Evolutionary conservation across 2,888 invertebrate species (phyloP), one percentile per base, ranked within the genome.

Genomic region (Agapostemon virescens): DNA sequence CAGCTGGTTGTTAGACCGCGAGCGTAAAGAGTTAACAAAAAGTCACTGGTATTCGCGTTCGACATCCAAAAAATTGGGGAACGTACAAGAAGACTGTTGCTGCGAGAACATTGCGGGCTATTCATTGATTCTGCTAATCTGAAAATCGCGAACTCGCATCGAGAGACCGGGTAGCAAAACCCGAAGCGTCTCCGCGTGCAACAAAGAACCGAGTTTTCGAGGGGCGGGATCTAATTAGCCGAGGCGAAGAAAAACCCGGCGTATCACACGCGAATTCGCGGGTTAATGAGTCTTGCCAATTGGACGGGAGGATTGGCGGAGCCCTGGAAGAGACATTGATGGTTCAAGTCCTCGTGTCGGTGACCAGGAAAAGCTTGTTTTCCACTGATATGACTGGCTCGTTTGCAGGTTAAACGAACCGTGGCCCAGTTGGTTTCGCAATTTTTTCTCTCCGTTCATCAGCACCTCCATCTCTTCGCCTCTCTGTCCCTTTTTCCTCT

Each of bases 361-460:
- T 70, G 69, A 68, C 63, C 78, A 68, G 64, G 68, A 69, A 81
- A 68, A 58, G 81, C 77, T 81, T 82, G 77, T 77, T 74, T 82
- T 81, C 74, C 77, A 75, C 55, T 40, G 66, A 70, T 76, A 69
- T 58, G 72, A 74, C 40, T 55, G 58, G n/a, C 74, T 71, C 74
- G 71, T 82, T 77, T 77, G 81, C 61, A 68, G 68, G 74, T 81
- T 77, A 77, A 82, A 81, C 82, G 81, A 74, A 71, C 77, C 77
- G 64, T 71, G 36, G 20, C 36, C 58, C 49, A 33, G 69, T 30
- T n/a, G 82, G 64, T 78, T 78, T 36, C 67, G 77, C 78, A 74
- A 74, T 82, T 78, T 74, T 77, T 76, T 26, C 38, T 40, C 40
- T 9, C 38, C 49, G n/a, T 33, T 33, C 63, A 11, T 4, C 33